Evolutionary conservation across 2,888 invertebrate species (phyloP), one percentile per base, ranked within the genome.

Genomic region (Globia sparganii): DNA sequence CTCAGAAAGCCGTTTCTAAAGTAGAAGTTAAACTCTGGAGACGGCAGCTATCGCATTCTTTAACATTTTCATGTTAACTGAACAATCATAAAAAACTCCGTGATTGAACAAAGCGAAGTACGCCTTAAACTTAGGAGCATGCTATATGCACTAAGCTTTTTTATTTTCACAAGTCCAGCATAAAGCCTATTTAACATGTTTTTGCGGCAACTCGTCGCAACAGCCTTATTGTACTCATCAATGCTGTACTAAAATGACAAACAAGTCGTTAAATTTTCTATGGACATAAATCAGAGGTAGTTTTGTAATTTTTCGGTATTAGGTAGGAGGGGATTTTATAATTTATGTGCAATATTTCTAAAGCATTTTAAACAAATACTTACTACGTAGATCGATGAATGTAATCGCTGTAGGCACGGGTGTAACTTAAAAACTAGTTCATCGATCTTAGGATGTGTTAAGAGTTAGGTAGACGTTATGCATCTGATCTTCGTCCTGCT

Each of bases 201-300:
- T 93, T 92, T 93, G 91, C 88, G 83, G 86, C 87, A 86, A 84
- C 85, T 87, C 90, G 86, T 88, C 88, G 87, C 88, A 84, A 86
- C 85, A 87, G 89, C 90, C 92, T 92, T 91, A 91, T 91, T 91
- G 90, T 92, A 87, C 90, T 92, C 91, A 92, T 91, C 92, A 91
- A 91, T 92, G 88, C 89, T 78, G 89, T 87, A 91, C 91, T 92
- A 91, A 94, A 93, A 92, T 93, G 90, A 91, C 91, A 91, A 90
- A 89, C 88, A 88, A 89, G 91, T 93, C 91, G 92, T 94, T 92
- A 93, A 91, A 90, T 90, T 90, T 85, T 91, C 91, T 91, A 91
- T 91, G 87, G 88, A 83, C 90, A 91, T 93, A 93, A 93, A 93
- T 93, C 93, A 92, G 77, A 87, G 80, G 81, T 83, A 84, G 85